Conservation (phyloP, 2,888 invertebrate genomes). For the Chloromyia formosa region DNA sequence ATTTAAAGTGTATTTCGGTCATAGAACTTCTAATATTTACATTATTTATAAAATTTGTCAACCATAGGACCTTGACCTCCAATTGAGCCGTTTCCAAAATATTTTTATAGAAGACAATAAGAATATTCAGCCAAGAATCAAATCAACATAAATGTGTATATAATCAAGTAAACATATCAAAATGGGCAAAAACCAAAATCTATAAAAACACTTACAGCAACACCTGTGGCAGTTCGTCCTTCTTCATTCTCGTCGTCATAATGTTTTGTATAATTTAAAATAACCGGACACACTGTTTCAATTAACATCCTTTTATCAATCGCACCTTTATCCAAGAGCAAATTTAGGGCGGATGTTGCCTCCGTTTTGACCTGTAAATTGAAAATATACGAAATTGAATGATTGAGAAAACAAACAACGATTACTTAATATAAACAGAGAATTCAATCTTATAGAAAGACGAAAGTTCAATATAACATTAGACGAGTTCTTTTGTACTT, state of each 20-base stretch:
- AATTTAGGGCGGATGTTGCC: slow-evolving; percentile 43
- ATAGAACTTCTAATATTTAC: too few relatives aligned
- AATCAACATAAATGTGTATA: too few relatives aligned
- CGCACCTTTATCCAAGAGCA: slow-evolving; percentile 41
- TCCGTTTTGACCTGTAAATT: slow-evolving; percentile 41
- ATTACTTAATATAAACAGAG: background rate
- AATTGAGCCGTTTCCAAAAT: too few relatives aligned
- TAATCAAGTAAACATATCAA: too few relatives aligned
- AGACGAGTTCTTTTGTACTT: background rate
- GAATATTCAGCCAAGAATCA: too few relatives aligned
- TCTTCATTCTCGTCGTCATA: slow-evolving; percentile 28
- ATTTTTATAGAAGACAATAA: too few relatives aligned
- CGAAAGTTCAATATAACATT: background rate
- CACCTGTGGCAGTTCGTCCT: slow-evolving; percentile 40
- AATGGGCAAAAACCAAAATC: too few relatives aligned
- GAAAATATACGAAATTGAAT: background rate
- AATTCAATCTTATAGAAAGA: background rate
- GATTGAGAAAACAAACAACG: background rate
- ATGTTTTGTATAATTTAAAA: slow-evolving; percentile 39
- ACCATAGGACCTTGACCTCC: too few relatives aligned
- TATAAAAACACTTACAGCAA: slow-evolving; percentile 45
- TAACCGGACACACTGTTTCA: slow-evolving; percentile 45
- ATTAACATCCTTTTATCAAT: slow-evolving; percentile 46
- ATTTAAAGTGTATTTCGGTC: too few relatives aligned
- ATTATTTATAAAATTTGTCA: background rate